These are phyloP conservation scores for Picathartes gymnocephalus DNA, from an alignment of 2,113 vertebrate genomes.

Conservation along the genomic window DNA sequence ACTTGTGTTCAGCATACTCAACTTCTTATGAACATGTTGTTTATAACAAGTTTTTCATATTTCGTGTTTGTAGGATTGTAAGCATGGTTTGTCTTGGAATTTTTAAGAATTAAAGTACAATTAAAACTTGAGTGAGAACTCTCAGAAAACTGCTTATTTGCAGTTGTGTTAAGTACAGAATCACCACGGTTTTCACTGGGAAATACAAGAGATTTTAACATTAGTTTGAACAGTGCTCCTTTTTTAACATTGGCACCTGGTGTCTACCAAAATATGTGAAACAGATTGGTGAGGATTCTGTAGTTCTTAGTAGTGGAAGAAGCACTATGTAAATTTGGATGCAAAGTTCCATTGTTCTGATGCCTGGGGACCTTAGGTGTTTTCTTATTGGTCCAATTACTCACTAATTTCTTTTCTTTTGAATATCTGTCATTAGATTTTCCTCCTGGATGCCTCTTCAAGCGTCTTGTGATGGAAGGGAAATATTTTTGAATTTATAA, in stretches of 20 bases:
- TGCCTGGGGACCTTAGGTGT: neutral
- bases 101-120: neutral
- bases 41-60: neutral
- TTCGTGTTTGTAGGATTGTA: neutral
- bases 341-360: neutral
- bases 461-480: conserved; percentile 52
- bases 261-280: neutral
- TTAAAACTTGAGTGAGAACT: neutral
- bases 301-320: neutral
- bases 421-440: conserved; percentile 64
- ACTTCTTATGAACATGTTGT: neutral
- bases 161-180: neutral
- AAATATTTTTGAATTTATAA: conserved; percentile 66
- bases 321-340: neutral
- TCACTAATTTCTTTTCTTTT: conserved; percentile 4
- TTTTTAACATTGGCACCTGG: neutral
- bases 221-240: neutral
- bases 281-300: neutral
- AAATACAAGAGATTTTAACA: neutral
- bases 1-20: neutral
- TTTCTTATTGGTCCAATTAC: conserved; percentile 34
- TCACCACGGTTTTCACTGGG: neutral
- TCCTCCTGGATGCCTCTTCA: conserved; percentile 60
- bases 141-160: neutral
- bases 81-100: neutral